phyloP scores from a whole-genome alignment of 2,797 vertebrate genomes.

The Urocyon cinereoargenteus region DNA sequence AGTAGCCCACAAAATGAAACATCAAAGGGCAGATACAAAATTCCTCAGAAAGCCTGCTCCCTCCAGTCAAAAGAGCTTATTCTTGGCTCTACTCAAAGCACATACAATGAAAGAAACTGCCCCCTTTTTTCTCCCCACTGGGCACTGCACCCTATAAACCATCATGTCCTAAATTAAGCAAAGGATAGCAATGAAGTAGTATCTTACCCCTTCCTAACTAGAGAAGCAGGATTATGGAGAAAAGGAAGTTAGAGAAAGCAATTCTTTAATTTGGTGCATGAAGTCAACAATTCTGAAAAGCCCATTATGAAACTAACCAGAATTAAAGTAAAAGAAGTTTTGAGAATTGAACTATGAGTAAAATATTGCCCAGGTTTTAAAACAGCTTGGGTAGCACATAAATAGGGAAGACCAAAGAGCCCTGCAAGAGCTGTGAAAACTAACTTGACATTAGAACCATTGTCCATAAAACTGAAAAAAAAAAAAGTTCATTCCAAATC shows the following conservation, averaged over 20 bases:
- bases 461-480: neutral
- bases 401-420: neutral
- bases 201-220: neutral
- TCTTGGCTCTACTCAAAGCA: constrained; percentile 5
- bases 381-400: neutral
- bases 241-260: constrained; percentile 5
- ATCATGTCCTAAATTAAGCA: neutral
- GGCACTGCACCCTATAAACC: neutral
- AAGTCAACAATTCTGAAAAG: neutral
- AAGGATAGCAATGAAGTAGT: neutral
- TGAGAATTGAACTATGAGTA: neutral
- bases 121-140: neutral
- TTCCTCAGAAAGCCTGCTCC: neutral
- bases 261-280: neutral
- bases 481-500: constrained; percentile 22
- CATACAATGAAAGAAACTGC: neutral
- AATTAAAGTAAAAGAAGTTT: neutral
- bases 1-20: neutral
- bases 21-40: neutral
- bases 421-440: neutral
- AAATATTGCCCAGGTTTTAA: neutral
- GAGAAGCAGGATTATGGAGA: neutral
- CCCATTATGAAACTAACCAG: neutral
- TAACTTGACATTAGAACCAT: neutral
- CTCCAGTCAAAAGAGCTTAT: neutral